Conservation (phyloP, 2,113 vertebrate genomes). For the Vulpes lagopus region DNA sequence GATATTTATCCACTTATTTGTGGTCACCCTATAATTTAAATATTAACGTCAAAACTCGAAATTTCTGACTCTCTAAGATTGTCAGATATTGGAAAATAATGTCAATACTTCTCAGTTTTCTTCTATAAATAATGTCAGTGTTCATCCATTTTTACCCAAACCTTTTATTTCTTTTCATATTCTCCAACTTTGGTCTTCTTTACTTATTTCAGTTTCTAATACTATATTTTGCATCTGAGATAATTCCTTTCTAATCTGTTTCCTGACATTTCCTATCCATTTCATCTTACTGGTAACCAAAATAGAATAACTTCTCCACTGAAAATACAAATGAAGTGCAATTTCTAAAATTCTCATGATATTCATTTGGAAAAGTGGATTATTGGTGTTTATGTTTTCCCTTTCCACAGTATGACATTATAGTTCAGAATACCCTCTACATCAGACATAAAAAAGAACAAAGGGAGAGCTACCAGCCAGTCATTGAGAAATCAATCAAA, state of each 20-base stretch:
- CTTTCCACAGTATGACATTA: not conserved
- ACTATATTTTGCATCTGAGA: not conserved
- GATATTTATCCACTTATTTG: not conserved
- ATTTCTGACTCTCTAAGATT: not conserved
- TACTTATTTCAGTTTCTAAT: not conserved
- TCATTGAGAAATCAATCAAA: constrained; percentile 41
- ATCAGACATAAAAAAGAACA: not conserved
- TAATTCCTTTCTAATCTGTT: not conserved
- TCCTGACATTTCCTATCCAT: not conserved
- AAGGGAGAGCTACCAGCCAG: not conserved
- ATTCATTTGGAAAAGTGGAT: not conserved
- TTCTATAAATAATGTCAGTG: not conserved
- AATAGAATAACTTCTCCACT: constrained; percentile 54
- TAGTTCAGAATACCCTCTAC: not conserved
- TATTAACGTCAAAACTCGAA: constrained; percentile 45
- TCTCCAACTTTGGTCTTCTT: not conserved
- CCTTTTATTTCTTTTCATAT: not conserved
- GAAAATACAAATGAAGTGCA: not conserved
- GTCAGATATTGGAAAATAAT: not conserved
- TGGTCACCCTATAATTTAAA: constrained; percentile 28
- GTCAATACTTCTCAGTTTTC: not conserved
- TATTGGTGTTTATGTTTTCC: not conserved
- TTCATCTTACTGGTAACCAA: not conserved
- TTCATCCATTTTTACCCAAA: not conserved
- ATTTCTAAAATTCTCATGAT: constrained; percentile 33